Conservation (phyloP, 2,888 invertebrate species). For the Eumacrocentrus americanus region DNA sequence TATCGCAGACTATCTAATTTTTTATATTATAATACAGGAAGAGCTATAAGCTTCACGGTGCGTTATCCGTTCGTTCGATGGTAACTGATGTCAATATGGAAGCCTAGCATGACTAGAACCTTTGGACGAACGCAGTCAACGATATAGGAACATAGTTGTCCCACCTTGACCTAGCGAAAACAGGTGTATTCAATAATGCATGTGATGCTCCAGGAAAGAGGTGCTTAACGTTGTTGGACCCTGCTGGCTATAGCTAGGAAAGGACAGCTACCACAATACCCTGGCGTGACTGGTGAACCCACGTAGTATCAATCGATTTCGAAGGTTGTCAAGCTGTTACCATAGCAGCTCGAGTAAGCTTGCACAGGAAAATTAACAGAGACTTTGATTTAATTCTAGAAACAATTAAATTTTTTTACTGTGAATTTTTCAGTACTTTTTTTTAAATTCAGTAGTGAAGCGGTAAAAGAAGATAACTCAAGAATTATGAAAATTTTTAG, state of each 20-base stretch:
- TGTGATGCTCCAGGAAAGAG: background rate
- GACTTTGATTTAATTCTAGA: background rate
- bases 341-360: conserved; percentile 49
- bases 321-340: conserved; percentile 48
- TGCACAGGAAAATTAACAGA: background rate
- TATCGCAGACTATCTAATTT: background rate
- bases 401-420: background rate
- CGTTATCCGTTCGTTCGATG: conserved; percentile 21
- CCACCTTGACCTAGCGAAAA: conserved; percentile 37
- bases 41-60: conserved; percentile 1
- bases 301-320: conserved; percentile 44
- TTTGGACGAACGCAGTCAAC: background rate
- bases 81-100: conserved; percentile 28
- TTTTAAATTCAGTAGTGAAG: too few relatives aligned
- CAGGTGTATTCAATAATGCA: conserved; percentile 31
- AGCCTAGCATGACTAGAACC: conserved; percentile 12
- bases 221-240: background rate
- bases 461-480: too few relatives aligned
- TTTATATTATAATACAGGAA: background rate
- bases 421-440: too few relatives aligned
- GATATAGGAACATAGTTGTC: background rate
- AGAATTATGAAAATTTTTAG: too few relatives aligned
- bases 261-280: conserved; percentile 3
- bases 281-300: conserved; percentile 19
- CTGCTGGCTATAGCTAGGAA: background rate